Evolutionary conservation across 2,797 vertebrate genomes (phyloP), one percentile per base, ranked within the genome.

Genomic region (Urophycis tenuis): DNA sequence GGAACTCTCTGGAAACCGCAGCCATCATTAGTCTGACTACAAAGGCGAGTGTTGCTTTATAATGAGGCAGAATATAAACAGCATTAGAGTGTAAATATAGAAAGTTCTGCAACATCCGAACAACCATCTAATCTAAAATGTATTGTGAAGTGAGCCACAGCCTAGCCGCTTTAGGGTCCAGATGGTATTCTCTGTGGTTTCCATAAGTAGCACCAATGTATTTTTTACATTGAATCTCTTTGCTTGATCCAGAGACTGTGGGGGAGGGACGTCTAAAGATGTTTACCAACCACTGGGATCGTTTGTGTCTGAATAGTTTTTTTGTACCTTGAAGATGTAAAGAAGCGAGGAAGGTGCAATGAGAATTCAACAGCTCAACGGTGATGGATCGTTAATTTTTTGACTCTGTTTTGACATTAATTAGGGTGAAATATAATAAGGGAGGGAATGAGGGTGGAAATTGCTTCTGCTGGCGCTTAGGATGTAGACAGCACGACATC

Each of bases 381-480:
- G 71, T 75, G 75, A 84, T 34, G 36, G 74, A 81, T 82, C 74
- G 71, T 77, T 86, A 83, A 87, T 86, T 85, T 86, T 84, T 83
- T 84, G 75, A 78, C 76, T 78, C 41, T 8, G 49, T 84, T 84
- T 83, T 86, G 85, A 89, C 87, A 84, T 86, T 86, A 89, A 89
- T 89, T 87, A 85, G 83, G 78, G 64, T 74, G 78, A 81, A 81
- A 87, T 80, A 74, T 72, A 80, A 60, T 7, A 11, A 29, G 22
- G 39, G 14, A 69, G 60, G 76, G 71, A 67, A 25, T 17, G 53
- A 72, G 79, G 60, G 78, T 36, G 36, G 79, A 80, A 41, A 82
- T 5, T 34, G 39, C 45, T 76, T 75, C 81, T n/a, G 30, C 31
- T 33, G 82, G 85, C 85, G 85, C 45, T 83, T 79, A 35, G 76